Percentiles rank a stretch among this genome's conserved stretches.
phyloP scores from a whole-genome alignment of 2,888 invertebrate species.

The Xylota segnis region DNA sequence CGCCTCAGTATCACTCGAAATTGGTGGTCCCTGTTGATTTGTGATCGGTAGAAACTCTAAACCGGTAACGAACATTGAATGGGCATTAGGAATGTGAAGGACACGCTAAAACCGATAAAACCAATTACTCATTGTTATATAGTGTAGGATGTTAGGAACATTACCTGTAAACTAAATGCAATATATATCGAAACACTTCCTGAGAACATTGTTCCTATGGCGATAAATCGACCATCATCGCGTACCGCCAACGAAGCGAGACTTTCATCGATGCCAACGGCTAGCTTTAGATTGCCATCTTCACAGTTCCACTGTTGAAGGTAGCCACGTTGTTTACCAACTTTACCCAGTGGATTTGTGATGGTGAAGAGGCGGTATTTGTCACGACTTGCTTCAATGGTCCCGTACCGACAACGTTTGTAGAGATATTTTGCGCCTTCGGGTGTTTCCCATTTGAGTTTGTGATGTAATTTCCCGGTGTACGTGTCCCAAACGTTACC shows the following conservation, averaged over 20 bases:
- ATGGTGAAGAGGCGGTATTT: slow-evolving; percentile 90
- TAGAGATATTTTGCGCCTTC: slow-evolving; percentile 92
- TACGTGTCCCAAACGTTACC: slow-evolving; percentile 92
- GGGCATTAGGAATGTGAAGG: slow-evolving; percentile 92
- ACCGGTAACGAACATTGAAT: slow-evolving; percentile 98
- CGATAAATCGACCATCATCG: slow-evolving; percentile 96
- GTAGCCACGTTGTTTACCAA: slow-evolving; percentile 89
- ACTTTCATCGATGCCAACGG: slow-evolving; percentile 89
- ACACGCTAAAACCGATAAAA: slow-evolving; percentile 87
- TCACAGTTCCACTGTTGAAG: slow-evolving; percentile 92
- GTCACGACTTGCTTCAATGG: slow-evolving; percentile 88
- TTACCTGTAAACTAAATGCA: slow-evolving; percentile 95
- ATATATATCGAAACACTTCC: slow-evolving; percentile 96
- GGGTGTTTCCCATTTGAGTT: slow-evolving; percentile 91
- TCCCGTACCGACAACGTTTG: slow-evolving; percentile 92
- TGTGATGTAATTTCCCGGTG: slow-evolving; percentile 88
- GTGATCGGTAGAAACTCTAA: slow-evolving; percentile 94
- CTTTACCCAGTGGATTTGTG: slow-evolving; percentile 91
- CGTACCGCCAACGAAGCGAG: slow-evolving; percentile 94
- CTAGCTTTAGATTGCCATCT: slow-evolving; percentile 86
- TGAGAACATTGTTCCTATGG: slow-evolving; percentile 96
- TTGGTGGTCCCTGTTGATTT: slow-evolving; percentile 88
- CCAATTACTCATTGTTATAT: neutral
- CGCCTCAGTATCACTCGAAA: slow-evolving; percentile 91
- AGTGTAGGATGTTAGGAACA: neutral